Base-by-base conservation (phyloP, 2,113 vertebrate genomes). In the Rana temporaria region DNA sequence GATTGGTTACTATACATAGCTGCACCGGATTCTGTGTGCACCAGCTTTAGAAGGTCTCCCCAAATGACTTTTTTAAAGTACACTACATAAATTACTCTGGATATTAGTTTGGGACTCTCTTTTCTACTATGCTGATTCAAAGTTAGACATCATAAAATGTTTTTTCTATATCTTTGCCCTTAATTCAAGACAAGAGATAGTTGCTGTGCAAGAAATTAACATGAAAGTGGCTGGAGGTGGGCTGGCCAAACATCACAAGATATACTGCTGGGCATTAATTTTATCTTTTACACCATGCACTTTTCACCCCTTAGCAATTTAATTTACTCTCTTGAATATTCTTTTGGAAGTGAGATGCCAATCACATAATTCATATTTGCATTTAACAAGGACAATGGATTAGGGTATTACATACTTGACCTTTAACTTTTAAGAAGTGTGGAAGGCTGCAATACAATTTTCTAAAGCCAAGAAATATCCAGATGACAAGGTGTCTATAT, bases 251-350 rank as follows among this genome's bases (percentile, higher is more conserved):
- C 6, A 48, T 66, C 62, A 48, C 26, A 66, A 18, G 65, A 60
- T 22, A 71, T 71, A 52, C n/a, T 22, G 19, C n/a, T 59, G 52
- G 18, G 42, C 77, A 42, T 60, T 67, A 34, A 69, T 79, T 68
- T 69, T 32, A 11, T 63, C 48, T 66, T 12, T 68, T 20, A 32
- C 52, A n/a, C 64, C 52, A 11, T 59, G 64, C 53, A 68, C 69
- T 38, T 66, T 82, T 82, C 60, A 65, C 60, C 69, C 30, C 16
- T 20, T 18, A 24, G 62, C n/a, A 56, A 65, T 42, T 82, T 73
- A 38, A 65, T 71, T 82, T 34, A 73, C 79, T 82, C 24, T 17
- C 22, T 66, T 74, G 59, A 62, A 70, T 80, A 59, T 78, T 62
- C 55, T 70, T 82, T 57, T 57, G 52, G 12, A 22, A 34, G 17